Evolutionary conservation across 2,113 vertebrate species (phyloP).

Genomic region (Arizona elegans): DNA sequence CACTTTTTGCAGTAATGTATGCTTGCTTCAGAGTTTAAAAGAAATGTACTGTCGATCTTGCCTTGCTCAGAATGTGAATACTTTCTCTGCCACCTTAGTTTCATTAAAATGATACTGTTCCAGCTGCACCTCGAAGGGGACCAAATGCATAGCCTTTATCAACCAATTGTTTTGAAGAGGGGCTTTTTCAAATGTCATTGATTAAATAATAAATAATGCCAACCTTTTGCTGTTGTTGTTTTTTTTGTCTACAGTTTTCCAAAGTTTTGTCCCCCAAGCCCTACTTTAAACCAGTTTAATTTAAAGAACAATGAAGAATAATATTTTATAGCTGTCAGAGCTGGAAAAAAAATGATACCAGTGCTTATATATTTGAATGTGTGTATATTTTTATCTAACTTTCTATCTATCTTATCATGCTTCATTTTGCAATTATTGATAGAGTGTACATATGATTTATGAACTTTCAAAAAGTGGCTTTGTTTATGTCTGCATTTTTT

Average conservation of each 20-base stretch:
- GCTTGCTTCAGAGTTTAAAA: constrained; percentile 51
- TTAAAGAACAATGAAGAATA: constrained; percentile 21
- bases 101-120: constrained; percentile 56
- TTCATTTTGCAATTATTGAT: not conserved
- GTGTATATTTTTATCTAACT: not conserved
- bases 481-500: not conserved
- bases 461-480: not conserved
- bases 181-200: constrained; percentile 62
- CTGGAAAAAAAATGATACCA: not conserved
- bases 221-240: constrained; percentile 43
- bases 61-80: constrained; percentile 49
- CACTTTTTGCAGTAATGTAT: constrained; percentile 31
- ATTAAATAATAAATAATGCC: constrained; percentile 58
- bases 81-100: constrained; percentile 42
- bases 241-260: constrained; percentile 36
- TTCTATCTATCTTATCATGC: not conserved
- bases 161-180: constrained; percentile 36
- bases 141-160: constrained; percentile 43
- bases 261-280: constrained; percentile 36
- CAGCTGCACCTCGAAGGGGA: constrained; percentile 32
- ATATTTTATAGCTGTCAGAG: not conserved
- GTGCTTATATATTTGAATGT: not conserved
- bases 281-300: constrained; percentile 34
- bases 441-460: not conserved
- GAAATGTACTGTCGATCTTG: constrained; percentile 20